phyloP scores from a whole-genome alignment of 2,113 vertebrate species.

The Pseudolaguvia tuberculata region DNA sequence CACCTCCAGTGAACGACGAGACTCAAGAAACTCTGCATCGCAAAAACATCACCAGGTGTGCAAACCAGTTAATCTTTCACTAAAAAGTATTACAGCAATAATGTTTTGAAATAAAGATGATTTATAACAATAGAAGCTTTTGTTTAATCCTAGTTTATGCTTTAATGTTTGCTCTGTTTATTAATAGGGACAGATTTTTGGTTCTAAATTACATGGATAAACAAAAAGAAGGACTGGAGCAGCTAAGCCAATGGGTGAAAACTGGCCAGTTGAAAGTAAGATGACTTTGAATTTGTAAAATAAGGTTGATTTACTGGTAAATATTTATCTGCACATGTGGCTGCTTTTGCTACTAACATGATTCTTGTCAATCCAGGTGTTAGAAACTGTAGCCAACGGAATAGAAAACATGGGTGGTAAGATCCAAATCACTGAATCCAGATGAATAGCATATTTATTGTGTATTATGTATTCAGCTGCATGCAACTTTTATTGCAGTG shows the following conservation, averaged over 20 bases:
- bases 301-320: background rate
- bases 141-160: background rate
- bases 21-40: constrained; percentile 65
- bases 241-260: constrained; percentile 81
- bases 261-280: constrained; percentile 85
- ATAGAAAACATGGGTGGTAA: constrained; percentile 90
- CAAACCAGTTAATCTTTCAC: background rate
- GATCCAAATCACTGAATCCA: constrained; percentile 23
- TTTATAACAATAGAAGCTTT: background rate
- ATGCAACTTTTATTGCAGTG: constrained; percentile 65
- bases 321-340: background rate
- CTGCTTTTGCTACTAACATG: background rate
- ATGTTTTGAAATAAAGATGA: background rate
- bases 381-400: constrained; percentile 80
- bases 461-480: background rate
- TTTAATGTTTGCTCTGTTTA: background rate
- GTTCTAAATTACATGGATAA: constrained; percentile 83
- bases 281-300: constrained; percentile 9
- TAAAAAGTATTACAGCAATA: background rate
- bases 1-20: constrained; percentile 75
- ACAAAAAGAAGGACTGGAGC: constrained; percentile 69
- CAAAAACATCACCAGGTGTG: constrained; percentile 82
- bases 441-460: background rate
- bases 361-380: constrained; percentile 67
- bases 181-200: constrained; percentile 80